These are phyloP conservation scores for Crotophaga sulcirostris DNA, from an alignment of 2,113 vertebrate species.

Conservation along the genomic window DNA sequence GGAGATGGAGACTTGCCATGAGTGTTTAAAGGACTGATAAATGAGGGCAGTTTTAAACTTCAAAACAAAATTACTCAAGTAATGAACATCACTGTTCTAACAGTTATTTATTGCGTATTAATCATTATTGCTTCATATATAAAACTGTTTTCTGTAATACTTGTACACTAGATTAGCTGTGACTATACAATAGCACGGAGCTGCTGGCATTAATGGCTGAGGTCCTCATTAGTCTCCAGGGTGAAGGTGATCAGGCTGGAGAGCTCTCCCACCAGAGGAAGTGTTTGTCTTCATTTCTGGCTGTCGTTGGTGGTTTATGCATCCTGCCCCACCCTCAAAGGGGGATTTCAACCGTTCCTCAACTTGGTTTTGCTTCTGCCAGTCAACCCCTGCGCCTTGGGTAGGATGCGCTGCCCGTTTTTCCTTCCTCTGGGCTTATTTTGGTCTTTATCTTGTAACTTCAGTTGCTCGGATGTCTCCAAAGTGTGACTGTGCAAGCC, in stretches of 20 bases:
- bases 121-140: not conserved
- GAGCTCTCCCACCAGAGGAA: not conserved
- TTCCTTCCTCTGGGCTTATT: not conserved
- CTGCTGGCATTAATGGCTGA: rapidly evolving
- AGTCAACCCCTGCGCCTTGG: not conserved
- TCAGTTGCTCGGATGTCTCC: not conserved
- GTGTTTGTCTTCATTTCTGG: not conserved
- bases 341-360: not conserved
- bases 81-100: not conserved
- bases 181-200: not conserved
- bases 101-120: not conserved
- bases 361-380: not conserved
- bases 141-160: not conserved
- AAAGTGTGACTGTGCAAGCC: not conserved
- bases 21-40: not conserved
- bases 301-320: not conserved
- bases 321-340: not conserved
- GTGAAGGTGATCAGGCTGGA: not conserved
- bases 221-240: not conserved
- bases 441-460: not conserved
- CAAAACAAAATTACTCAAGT: not conserved
- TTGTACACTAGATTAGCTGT: not conserved
- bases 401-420: not conserved
- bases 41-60: not conserved
- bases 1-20: not conserved